A percentile compares a stretch with the other conserved stretches of the same genome.
These are phyloP conservation scores for Vesta saturnalis DNA, from an alignment of 2,888 invertebrate species.

Conservation along the genomic window DNA sequence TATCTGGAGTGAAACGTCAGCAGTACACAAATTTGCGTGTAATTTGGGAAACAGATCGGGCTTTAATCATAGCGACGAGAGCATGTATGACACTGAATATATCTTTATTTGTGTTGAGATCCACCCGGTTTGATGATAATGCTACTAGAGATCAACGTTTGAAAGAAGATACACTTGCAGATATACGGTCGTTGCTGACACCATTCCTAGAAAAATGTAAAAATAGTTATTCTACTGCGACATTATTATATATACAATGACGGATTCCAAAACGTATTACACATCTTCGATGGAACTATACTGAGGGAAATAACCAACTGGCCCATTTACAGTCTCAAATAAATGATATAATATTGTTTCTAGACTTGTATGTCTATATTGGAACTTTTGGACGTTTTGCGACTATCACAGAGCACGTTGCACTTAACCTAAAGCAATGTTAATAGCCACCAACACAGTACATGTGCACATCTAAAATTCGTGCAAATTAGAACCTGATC, in stretches of 20 bases:
- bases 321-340: neutral
- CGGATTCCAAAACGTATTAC: neutral
- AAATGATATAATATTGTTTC: no score
- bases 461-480: no score
- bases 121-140: neutral
- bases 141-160: neutral
- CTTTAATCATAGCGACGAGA: neutral
- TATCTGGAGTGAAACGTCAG: constrained; percentile 1
- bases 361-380: no score
- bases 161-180: neutral
- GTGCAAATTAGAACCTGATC: no score
- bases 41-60: neutral
- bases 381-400: no score
- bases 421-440: no score
- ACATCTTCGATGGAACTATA: constrained; percentile 10
- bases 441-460: no score
- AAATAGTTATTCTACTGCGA: neutral
- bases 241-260: neutral
- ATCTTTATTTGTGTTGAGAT: constrained; percentile 6
- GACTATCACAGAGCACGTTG: no score
- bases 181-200: neutral
- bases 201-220: constrained; percentile 1
- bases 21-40: neutral
- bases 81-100: neutral
- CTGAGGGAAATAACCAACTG: no score